Percentiles rank a stretch among this genome's conserved stretches.
Evolutionary conservation across 2,113 vertebrate species (phyloP).

Genomic region (Grallaria varia): DNA sequence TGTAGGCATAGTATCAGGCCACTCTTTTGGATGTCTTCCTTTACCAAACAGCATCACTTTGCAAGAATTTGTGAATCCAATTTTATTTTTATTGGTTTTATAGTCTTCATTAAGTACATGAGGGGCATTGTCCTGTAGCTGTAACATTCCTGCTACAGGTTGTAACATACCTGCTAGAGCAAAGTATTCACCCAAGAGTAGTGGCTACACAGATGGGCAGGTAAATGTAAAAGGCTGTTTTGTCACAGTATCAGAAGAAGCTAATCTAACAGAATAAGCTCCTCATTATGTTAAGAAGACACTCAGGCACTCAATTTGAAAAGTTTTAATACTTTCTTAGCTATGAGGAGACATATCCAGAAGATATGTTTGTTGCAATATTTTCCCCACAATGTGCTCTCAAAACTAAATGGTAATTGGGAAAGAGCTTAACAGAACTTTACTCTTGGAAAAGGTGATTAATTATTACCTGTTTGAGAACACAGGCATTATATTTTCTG

Average conservation of each 20-base stretch:
- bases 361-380: neutral
- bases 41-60: neutral
- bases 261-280: neutral
- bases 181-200: neutral
- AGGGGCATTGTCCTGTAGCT: neutral
- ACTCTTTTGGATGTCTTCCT: neutral
- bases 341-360: neutral
- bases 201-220: neutral
- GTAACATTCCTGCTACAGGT: neutral
- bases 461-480: neutral
- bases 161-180: neutral
- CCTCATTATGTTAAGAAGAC: neutral
- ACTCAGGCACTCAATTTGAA: neutral
- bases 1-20: neutral
- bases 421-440: neutral
- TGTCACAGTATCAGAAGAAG: neutral
- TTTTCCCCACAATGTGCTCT: neutral
- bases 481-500: neutral
- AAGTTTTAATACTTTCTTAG: neutral
- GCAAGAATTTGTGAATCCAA: neutral
- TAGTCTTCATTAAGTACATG: neutral
- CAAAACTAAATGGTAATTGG: neutral
- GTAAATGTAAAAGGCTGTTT: neutral
- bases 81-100: neutral
- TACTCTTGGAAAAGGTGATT: neutral